Evolutionary conservation across 2,113 vertebrate species (phyloP).

Genomic region (Neotragus moschatus): DNA sequence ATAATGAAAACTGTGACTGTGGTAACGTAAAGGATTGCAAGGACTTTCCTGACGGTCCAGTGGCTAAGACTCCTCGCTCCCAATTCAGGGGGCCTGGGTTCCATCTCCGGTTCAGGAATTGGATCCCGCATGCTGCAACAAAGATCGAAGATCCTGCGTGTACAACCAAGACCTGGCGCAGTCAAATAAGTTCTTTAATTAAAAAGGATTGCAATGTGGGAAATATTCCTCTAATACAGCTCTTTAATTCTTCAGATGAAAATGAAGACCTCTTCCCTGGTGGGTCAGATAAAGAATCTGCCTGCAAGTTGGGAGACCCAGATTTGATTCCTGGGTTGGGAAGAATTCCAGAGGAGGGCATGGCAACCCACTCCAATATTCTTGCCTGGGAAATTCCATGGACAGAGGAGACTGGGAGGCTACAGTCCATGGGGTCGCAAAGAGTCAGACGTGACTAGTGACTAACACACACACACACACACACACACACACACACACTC

Average conservation of each 20-base stretch:
- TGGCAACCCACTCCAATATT: not conserved
- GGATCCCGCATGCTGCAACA: not conserved
- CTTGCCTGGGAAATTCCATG: not conserved
- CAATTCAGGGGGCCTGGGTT: not conserved
- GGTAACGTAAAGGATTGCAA: not conserved
- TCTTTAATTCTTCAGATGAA: not conserved
- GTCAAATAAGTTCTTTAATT: not conserved
- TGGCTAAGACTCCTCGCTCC: not conserved
- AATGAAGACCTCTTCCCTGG: not conserved
- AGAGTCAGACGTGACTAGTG: not conserved
- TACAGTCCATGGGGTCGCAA: not conserved
- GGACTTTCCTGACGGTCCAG: not conserved
- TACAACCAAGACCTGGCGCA: not conserved
- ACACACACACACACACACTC: not conserved
- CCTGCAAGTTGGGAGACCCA: not conserved
- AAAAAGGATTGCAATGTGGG: not conserved
- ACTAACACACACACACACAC: not conserved
- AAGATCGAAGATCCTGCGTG: not conserved
- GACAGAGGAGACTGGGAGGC: not conserved
- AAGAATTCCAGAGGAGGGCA: not conserved
- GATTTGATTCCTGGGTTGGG: not conserved
- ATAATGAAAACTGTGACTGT: not conserved
- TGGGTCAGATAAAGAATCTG: not conserved
- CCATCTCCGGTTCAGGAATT: not conserved
- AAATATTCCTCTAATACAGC: not conserved